A percentile compares a stretch with the other conserved stretches of the same genome.
Evolutionary conservation across 1,140 invertebrate genomes (phyloP).

Genomic region (Drosophila guanche): DNA sequence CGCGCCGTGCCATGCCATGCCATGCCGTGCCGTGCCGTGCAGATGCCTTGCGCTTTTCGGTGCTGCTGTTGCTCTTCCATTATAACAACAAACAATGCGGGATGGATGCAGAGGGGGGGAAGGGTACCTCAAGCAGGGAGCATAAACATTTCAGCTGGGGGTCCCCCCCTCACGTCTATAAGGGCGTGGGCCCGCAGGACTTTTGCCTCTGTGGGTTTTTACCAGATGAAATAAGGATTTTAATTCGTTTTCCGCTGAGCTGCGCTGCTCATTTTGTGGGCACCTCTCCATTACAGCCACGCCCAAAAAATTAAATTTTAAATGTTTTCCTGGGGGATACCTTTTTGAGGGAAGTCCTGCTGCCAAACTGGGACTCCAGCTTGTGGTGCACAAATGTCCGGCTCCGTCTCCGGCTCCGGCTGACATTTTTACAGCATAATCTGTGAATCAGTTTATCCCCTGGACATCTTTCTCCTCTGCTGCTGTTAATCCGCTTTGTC

Average conservation of each 20-base stretch:
- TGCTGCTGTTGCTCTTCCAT: slow-evolving; percentile 56
- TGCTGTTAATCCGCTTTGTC: slow-evolving; percentile 61
- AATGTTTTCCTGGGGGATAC: slow-evolving; percentile 22
- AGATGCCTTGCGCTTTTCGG: slow-evolving; percentile 79
- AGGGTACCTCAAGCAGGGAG: slow-evolving; percentile 11
- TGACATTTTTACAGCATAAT: slow-evolving; percentile 71
- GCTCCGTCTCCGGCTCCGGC: not conserved
- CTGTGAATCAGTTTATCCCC: slow-evolving; percentile 36
- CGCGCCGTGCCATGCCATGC: no score
- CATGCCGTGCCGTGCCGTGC: slow-evolving; percentile 53
- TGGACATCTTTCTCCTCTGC: slow-evolving; percentile 20
- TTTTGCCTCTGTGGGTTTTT: slow-evolving; percentile 69
- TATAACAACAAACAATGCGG: slow-evolving; percentile 79
- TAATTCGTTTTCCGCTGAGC: slow-evolving; percentile 40
- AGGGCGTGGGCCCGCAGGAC: slow-evolving; percentile 65
- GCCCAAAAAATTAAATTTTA: slow-evolving; percentile 56
- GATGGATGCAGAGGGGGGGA: slow-evolving; percentile 14
- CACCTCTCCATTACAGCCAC: slow-evolving; percentile 65
- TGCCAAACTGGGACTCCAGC: slow-evolving; percentile 2
- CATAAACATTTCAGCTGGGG: slow-evolving; percentile 13
- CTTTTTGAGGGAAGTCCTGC: slow-evolving; percentile 21
- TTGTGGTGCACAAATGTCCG: slow-evolving; percentile 37
- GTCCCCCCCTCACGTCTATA: slow-evolving; percentile 14
- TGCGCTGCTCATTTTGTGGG: slow-evolving; percentile 24
- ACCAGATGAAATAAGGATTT: slow-evolving; percentile 17